Conservation (phyloP, 1,140 invertebrate genomes). For the Araneus ventricosus region DNA sequence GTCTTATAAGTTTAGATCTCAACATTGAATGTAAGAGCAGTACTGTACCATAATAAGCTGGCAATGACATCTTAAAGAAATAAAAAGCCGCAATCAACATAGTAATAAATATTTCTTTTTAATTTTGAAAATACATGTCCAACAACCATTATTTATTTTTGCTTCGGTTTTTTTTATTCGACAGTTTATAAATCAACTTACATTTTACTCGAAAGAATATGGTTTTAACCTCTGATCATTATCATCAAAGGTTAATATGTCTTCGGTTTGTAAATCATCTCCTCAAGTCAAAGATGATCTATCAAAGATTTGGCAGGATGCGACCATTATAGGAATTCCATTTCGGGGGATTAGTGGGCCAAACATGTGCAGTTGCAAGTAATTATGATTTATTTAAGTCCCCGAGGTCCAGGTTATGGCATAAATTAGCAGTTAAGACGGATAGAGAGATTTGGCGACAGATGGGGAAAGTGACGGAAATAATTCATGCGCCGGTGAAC, state of each 20-base stretch:
- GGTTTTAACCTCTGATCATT: not conserved
- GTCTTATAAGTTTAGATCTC: too few species aligned
- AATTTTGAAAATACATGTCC: too few species aligned
- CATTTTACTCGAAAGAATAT: too few species aligned
- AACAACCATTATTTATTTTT: too few species aligned
- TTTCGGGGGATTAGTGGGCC: not conserved
- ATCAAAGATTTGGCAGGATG: not conserved
- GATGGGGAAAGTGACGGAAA: not conserved
- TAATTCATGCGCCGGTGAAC: not conserved
- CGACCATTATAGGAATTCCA: not conserved
- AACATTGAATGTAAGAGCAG: too few species aligned
- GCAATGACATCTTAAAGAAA: too few species aligned
- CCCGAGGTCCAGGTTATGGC: not conserved
- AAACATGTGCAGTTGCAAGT: not conserved
- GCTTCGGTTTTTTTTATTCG: too few species aligned
- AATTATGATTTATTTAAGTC: not conserved
- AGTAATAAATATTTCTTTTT: too few species aligned
- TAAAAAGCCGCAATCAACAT: too few species aligned
- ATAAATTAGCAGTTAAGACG: not conserved
- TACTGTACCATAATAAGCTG: too few species aligned
- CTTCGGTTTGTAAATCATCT: not conserved
- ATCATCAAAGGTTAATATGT: not conserved
- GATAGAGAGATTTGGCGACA: not conserved
- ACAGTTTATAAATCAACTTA: too few species aligned
- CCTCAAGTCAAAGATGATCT: not conserved